Conservation (phyloP, 2,113 vertebrate species). For the Poicephalus meyeri region DNA sequence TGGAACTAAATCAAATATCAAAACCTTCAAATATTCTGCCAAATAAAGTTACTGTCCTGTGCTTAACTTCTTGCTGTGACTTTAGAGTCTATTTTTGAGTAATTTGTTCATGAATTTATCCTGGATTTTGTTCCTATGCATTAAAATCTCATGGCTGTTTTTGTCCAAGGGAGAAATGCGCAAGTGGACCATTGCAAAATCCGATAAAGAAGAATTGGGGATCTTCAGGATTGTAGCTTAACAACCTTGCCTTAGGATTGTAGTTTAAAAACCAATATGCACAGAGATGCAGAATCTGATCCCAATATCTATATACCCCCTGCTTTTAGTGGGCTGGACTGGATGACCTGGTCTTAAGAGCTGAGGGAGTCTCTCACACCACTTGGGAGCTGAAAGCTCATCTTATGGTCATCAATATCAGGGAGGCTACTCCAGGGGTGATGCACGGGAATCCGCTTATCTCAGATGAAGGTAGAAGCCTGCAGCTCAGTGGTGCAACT, state of each 20-base stretch:
- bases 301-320: no score
- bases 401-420: rapidly evolving
- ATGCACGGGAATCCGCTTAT: background rate
- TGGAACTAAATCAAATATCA: conserved; percentile 25
- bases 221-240: background rate
- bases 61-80: background rate
- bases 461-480: background rate
- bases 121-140: background rate
- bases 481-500: background rate
- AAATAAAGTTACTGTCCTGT: conserved; percentile 16
- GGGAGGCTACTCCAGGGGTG: background rate
- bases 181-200: background rate
- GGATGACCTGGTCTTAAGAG: background rate
- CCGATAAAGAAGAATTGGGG: background rate
- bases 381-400: background rate
- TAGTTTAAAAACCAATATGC: background rate
- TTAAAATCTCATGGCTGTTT: background rate
- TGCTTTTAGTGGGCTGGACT: background rate
- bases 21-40: conserved; percentile 17
- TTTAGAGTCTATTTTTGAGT: background rate
- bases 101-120: background rate
- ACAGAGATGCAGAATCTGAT: background rate
- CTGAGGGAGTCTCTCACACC: rapidly evolving
- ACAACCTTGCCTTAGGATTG: background rate
- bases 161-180: background rate